Conservation (phyloP, 2,797 vertebrate genomes). For the Pteropus rufus region DNA sequence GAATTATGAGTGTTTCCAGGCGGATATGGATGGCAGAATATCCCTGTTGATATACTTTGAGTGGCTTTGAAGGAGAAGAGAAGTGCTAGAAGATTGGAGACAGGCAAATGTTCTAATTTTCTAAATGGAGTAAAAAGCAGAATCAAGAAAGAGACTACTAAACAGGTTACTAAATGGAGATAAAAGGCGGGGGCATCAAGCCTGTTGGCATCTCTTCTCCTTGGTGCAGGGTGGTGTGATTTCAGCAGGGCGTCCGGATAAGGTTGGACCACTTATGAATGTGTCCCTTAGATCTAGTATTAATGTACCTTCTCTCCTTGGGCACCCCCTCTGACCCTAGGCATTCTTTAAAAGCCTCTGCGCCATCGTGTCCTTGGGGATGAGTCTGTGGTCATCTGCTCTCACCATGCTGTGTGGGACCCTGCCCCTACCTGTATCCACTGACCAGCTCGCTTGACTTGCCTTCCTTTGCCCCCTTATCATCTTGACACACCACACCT, state of each 20-base stretch:
- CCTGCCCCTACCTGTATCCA: background rate
- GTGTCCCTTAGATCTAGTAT: background rate
- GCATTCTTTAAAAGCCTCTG: background rate
- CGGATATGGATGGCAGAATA: too few species aligned
- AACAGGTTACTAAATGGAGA: background rate
- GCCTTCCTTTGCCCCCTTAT: accelerated
- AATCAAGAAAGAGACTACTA: background rate
- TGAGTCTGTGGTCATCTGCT: background rate
- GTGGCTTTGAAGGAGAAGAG: background rate
- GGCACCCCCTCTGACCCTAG: background rate
- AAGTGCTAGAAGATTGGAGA: background rate
- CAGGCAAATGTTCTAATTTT: background rate
- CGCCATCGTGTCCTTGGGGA: background rate
- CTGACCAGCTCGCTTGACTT: background rate
- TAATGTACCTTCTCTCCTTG: background rate
- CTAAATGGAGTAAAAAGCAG: background rate
- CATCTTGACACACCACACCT: accelerated
- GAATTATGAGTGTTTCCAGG: accelerated
- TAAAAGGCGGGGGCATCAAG: background rate
- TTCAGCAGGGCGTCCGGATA: background rate
- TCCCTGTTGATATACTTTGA: background rate
- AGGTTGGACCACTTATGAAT: accelerated
- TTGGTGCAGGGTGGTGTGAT: background rate
- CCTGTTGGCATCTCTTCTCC: background rate
- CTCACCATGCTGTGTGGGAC: accelerated